Base-by-base conservation (phyloP, 2,888 invertebrate genomes). In the Aelia acuminata region DNA sequence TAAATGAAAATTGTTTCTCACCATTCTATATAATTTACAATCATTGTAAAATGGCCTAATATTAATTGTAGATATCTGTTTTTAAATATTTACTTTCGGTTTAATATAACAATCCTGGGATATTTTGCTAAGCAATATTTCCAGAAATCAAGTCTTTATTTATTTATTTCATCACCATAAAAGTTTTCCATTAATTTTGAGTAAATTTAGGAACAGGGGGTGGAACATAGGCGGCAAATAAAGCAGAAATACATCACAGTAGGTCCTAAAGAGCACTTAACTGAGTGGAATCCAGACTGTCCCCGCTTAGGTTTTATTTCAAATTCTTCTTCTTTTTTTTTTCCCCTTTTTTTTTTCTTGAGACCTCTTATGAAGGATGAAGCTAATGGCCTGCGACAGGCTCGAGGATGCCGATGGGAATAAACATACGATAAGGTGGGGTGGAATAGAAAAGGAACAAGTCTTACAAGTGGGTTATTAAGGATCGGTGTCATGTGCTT, bases 301-400 rank as follows among this genome's bases (percentile, higher is more conserved):
- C 31, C 63, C 63, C 35, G 5, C 15, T 63, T 63, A 3, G 26
- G 63, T 70, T 70, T 70, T 70, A 35, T 70, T 70, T 70, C 63
- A 70, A 5, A 35, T 70, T 57, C 26, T 26, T 57, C 26, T 15
- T 31, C 15, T 70, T 70, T 35, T 43, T 43, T 43, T 70, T 70
- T 35, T 43, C 10, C 10, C 26, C 5, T 31, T 15, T 70, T 70
- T 18, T 57, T 57, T 70, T 70, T 70, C 20, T 35, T 7, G 18
- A 70, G 63, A 7, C 31, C 31, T 5, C 63, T 70, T 35, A 35
- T 70, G 63, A 70, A 70, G 31, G 63, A 70, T 70, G 63, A 35
- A 70, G 31, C 63, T 70, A 70, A 70, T 70, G 63, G 63, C 63
- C 63, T 70, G 63, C 63, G 63, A 70, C 63, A 31, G 63, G 35